Percentiles rank a stretch among this genome's conserved stretches.
Conservation (phyloP, 2,113 vertebrate genomes). For the Sapayoa aenigma region DNA sequence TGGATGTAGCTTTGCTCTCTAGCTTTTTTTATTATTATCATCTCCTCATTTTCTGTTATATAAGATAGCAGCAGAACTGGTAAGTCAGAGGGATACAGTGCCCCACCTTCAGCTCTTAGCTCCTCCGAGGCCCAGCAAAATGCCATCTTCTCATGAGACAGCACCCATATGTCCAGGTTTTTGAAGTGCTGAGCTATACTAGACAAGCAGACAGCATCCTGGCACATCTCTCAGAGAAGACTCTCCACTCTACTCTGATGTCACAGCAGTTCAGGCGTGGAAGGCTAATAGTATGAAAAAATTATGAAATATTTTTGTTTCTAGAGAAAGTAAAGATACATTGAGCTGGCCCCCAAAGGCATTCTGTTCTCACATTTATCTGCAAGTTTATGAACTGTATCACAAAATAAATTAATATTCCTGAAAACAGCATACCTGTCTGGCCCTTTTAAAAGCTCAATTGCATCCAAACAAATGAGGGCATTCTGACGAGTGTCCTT, state of each 20-base stretch:
- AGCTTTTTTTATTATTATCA: neutral
- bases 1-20: neutral
- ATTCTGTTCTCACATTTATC: neutral
- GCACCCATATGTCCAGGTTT: constrained; percentile 4
- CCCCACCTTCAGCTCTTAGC: neutral
- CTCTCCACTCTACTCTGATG: neutral
- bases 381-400: neutral
- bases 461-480: constrained; percentile 21
- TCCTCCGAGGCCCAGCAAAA: constrained; percentile 10
- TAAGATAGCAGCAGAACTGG: neutral
- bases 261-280: neutral
- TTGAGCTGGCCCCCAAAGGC: neutral
- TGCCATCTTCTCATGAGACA: neutral
- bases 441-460: neutral
- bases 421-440: neutral
- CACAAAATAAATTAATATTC: constrained; percentile 14
- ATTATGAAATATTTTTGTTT: neutral
- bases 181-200: neutral
- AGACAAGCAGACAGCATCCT: neutral
- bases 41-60: neutral
- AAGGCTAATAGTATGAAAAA: neutral
- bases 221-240: neutral
- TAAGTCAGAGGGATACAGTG: neutral
- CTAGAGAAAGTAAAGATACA: neutral
- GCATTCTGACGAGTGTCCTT: neutral